Evolutionary conservation across 2,888 invertebrate species (phyloP).

Genomic region (Pteria penguin): DNA sequence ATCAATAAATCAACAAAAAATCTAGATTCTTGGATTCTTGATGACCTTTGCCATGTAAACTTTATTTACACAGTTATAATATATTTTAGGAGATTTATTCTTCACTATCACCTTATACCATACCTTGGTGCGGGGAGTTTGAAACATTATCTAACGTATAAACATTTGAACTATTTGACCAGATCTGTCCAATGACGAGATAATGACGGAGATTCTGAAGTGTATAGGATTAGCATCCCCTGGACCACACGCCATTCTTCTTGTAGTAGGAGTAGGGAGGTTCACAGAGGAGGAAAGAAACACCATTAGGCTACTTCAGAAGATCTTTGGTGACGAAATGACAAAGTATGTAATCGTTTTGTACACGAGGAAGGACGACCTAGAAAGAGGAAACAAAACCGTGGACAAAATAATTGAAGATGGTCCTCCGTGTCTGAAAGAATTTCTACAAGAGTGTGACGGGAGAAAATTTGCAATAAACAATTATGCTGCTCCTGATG

Average conservation of each 20-base stretch:
- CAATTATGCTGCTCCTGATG: constrained; percentile 28
- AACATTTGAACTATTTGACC: not conserved
- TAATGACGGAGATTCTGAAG: constrained; percentile 38
- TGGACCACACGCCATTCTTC: constrained; percentile 42
- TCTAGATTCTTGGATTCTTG: too few relatives aligned
- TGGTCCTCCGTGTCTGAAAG: constrained; percentile 28
- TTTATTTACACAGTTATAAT: too few relatives aligned
- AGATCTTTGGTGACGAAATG: constrained; percentile 40
- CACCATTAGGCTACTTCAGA: constrained; percentile 29
- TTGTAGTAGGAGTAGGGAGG: constrained; percentile 32
- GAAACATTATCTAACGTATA: too few relatives aligned
- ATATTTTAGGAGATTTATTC: too few relatives aligned
- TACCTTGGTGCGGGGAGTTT: too few relatives aligned
- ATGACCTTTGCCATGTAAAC: too few relatives aligned
- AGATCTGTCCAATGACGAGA: constrained; percentile 30
- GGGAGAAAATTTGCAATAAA: constrained; percentile 33
- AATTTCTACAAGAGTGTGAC: constrained; percentile 20
- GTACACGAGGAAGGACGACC: constrained; percentile 43
- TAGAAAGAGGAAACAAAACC: constrained; percentile 24
- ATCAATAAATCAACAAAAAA: too few relatives aligned
- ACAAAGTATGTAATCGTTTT: constrained; percentile 36
- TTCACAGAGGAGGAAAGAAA: constrained; percentile 39
- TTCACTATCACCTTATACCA: too few relatives aligned
- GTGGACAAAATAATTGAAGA: constrained; percentile 8
- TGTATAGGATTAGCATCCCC: constrained; percentile 38